Base-by-base conservation (phyloP, 2,797 vertebrate species). In the Pangasius mekongensis region DNA sequence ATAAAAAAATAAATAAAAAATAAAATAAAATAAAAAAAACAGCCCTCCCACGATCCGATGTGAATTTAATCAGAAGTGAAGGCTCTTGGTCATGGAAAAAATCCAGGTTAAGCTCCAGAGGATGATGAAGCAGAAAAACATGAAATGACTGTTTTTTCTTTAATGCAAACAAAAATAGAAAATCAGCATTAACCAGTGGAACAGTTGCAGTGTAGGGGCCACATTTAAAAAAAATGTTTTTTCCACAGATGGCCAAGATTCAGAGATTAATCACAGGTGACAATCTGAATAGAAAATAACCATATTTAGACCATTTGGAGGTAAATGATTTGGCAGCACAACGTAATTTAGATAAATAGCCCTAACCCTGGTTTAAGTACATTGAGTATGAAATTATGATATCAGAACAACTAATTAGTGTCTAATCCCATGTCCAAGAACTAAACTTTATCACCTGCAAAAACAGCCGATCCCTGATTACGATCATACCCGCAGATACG, bases 391-490 rank as follows among this genome's bases (percentile, higher is more conserved):
- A 52, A 67, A 54, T 54, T 66, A 82, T 66, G 33, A 84, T 47
- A 71, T 88, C 66, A 84, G 77, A 80, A 49, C 67, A 67, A 85
- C 60, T 33, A 88, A 54, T 67, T 20, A 52, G 22, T 27, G 71
- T 87, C 56, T 60, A 84, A 58, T 84, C 85, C 27, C 67, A 39
- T 39, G 33, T 85, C 67, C 54, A 77, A 86, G 67, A 60, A 47
- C 58, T 71, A 85, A 85, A 73, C 67, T 43, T 85, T 85, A 73
- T 85, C 83, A 85, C 83, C 83, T 85, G 83, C 22, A 5, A 39
- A 71, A 85, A 85, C 83, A 85, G 67, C 30, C 67, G 24, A 56
- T 85, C 49, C 2, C 83, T 85, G 83, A 85, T 85, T 73, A 73
- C 11, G 6, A 85, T 73, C 30, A 16, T n/a, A 86, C 82, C 84